phyloP scores from a whole-genome alignment of 2,113 vertebrate species.

The Phaethon lepturus region DNA sequence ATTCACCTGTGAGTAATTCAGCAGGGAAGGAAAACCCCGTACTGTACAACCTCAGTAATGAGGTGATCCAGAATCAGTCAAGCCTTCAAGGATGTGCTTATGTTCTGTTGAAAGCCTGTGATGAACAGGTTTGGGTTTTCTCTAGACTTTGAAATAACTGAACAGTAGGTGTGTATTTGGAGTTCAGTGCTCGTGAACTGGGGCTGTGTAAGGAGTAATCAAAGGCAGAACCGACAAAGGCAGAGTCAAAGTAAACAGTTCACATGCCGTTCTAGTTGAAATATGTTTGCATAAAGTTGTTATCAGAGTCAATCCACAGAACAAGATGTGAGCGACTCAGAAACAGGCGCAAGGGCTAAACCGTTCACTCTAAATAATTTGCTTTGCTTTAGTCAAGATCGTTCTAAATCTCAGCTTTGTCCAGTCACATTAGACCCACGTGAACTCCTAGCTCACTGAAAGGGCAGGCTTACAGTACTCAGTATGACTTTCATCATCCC shows the following conservation, averaged over 20 bases:
- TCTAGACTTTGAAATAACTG: conserved; percentile 15
- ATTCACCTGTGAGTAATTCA: background rate
- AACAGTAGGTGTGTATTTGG: background rate
- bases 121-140: background rate
- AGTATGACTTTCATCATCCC: background rate
- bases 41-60: background rate
- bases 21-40: background rate
- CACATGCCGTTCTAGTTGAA: background rate
- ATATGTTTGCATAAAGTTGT: conserved; percentile 8
- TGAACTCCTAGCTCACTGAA: background rate
- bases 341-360: background rate
- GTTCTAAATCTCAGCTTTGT: conserved; percentile 30
- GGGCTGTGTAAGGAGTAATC: background rate
- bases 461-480: background rate
- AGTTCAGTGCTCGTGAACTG: background rate
- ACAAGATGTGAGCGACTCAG: conserved; percentile 6
- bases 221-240: background rate
- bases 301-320: background rate
- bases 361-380: background rate
- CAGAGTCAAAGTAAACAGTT: background rate
- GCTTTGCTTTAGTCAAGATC: background rate
- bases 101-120: background rate
- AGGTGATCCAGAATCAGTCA: conserved; percentile 13
- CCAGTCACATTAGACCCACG: background rate
- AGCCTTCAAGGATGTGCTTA: background rate